phyloP scores from a whole-genome alignment of 2,113 vertebrate species.

The Actenoides hombroni region DNA sequence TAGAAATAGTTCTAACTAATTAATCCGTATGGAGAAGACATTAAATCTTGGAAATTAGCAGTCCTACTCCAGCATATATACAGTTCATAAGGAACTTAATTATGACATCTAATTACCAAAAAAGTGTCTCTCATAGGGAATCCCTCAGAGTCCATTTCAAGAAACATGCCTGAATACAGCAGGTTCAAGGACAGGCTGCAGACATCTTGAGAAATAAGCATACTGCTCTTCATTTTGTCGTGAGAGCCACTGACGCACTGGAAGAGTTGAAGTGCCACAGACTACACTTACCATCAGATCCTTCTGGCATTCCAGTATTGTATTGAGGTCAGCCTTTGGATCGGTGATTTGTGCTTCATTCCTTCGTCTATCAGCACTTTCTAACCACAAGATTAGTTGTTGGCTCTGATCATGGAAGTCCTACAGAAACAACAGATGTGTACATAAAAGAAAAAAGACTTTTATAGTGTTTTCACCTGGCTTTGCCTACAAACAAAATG shows the following conservation, averaged over 20 bases:
- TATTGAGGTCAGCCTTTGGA: conserved; percentile 29
- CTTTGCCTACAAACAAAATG: neutral
- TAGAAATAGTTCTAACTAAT: neutral
- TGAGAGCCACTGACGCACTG: neutral
- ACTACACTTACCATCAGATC: conserved; percentile 77
- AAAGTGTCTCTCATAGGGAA: neutral
- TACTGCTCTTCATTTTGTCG: neutral
- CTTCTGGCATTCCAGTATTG: conserved; percentile 68
- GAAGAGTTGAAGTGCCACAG: neutral
- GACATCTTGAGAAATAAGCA: neutral
- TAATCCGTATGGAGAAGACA: neutral
- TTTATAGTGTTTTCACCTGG: neutral
- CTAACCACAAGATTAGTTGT: conserved; percentile 84
- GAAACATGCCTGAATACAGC: neutral
- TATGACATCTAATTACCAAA: neutral
- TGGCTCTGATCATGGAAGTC: conserved; percentile 89
- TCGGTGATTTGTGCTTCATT: conserved; percentile 50
- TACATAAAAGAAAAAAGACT: neutral
- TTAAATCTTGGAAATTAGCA: neutral
- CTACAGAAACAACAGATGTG: conserved; percentile 64
- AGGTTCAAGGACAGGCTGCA: neutral
- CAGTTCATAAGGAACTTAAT: neutral
- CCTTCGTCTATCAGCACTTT: conserved; percentile 76
- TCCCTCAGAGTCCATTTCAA: neutral
- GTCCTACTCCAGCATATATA: neutral